Base-by-base conservation (phyloP, 2,797 vertebrate genomes). In the Anas capensis region DNA sequence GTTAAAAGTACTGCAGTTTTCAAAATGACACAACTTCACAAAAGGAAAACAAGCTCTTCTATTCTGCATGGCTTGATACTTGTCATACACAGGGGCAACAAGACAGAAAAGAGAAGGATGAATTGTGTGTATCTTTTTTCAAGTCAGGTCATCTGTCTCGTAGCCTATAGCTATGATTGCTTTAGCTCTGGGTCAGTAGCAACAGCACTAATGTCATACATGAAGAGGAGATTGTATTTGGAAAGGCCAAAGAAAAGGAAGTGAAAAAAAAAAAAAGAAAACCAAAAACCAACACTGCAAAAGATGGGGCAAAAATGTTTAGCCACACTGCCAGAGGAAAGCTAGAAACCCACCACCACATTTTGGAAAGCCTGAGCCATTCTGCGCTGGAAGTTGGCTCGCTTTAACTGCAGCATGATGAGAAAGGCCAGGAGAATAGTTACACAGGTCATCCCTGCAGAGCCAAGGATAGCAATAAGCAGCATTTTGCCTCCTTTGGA, bases 361-460 rank as follows among this genome's bases (percentile, higher is more conserved):
- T 98, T 99, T 95, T 99, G 98, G 96, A 99, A 98, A 90, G 98
- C 98, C 70, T 99, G 98, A 62, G 98, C 98, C 98, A 99, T 98
- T 95, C 98, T 98, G 49, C 97, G 97, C 93, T 99, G 98, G 86
- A 99, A 97, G 23, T 98, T 98, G 76, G 98, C 98, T 92, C 98
- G 95, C 97, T 98, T 99, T 91, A 99, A 69, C 86, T 99, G 98
- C 81, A 99, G 82, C 95, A 99, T 98, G 64, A 99, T 98, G 86
- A 98, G 98, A 96, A 99, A 99, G 82, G 98, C 98, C 86, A 99
- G 91, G 21, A 99, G 97, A 89, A 99, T 98, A 3, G 98, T 99
- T 83, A 99, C 95, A 89, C 98, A 99, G 23, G 98, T 99, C 98
- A 99, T 99, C 34, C 98, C 98, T 54, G 98, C 98, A 0, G 98